Conservation (phyloP, 2,797 vertebrate species). For the Rhincodon typus region DNA sequence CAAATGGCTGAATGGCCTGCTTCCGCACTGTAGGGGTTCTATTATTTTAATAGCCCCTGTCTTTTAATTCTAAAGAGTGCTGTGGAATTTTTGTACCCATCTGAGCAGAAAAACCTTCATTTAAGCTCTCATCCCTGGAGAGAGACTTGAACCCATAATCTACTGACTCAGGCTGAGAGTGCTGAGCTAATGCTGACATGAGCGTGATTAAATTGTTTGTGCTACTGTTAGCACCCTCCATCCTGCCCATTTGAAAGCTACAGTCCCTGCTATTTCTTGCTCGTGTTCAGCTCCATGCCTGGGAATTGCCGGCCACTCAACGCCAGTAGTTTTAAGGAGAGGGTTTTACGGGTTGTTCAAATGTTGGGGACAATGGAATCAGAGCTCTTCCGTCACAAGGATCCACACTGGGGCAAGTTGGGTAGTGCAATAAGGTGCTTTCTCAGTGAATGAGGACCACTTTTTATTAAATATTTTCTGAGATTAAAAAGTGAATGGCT, state of each 20-base stretch:
- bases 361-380: not conserved
- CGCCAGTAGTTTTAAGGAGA: not conserved
- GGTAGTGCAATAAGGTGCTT: not conserved
- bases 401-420: not conserved
- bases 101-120: not conserved
- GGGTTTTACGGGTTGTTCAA: not conserved
- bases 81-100: not conserved
- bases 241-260: not conserved
- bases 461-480: not conserved
- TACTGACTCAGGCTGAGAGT: not conserved
- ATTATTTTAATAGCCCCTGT: not conserved
- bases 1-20: no score
- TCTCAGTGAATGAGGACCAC: not conserved
- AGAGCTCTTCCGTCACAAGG: not conserved
- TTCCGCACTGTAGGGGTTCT: no score
- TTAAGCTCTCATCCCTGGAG: not conserved
- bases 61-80: not conserved
- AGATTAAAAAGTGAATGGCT: not conserved
- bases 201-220: not conserved
- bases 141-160: not conserved
- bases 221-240: not conserved
- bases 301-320: not conserved
- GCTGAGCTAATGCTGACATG: not conserved
- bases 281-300: not conserved
- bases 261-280: not conserved